Conservation (phyloP, 2,888 invertebrate species). For the Himalopsyche tibetana region DNA sequence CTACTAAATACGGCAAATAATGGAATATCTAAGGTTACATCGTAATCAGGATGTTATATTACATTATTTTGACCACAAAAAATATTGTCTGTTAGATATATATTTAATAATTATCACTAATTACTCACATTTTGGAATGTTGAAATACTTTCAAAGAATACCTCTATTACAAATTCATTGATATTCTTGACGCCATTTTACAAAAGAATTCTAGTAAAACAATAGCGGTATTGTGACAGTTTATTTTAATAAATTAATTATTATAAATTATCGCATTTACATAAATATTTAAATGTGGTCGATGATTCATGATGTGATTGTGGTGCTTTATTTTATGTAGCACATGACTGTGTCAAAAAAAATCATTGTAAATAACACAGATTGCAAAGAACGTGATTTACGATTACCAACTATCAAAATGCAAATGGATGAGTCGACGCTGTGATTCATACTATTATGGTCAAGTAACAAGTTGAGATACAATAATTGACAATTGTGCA, state of each 20-base stretch:
- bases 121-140: too few relatives aligned
- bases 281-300: slow-evolving; percentile 1
- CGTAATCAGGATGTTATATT: too few relatives aligned
- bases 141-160: too few relatives aligned
- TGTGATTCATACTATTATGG: neutral
- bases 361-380: slow-evolving; percentile 4
- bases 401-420: neutral
- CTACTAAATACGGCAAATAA: too few relatives aligned
- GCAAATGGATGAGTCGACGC: neutral
- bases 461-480: neutral
- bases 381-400: slow-evolving; percentile 21
- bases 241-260: neutral
- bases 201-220: neutral
- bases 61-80: too few relatives aligned
- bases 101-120: too few relatives aligned
- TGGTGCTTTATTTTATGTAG: neutral
- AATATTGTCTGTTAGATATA: too few relatives aligned
- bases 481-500: too few relatives aligned
- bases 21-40: too few relatives aligned
- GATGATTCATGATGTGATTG: neutral
- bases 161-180: too few relatives aligned
- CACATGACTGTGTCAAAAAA: slow-evolving; percentile 26
- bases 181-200: neutral
- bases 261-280: slow-evolving; percentile 7
- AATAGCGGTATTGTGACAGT: neutral